Base-by-base conservation (phyloP, 2,113 vertebrate genomes). In the Oncorhynchus mykiss region DNA sequence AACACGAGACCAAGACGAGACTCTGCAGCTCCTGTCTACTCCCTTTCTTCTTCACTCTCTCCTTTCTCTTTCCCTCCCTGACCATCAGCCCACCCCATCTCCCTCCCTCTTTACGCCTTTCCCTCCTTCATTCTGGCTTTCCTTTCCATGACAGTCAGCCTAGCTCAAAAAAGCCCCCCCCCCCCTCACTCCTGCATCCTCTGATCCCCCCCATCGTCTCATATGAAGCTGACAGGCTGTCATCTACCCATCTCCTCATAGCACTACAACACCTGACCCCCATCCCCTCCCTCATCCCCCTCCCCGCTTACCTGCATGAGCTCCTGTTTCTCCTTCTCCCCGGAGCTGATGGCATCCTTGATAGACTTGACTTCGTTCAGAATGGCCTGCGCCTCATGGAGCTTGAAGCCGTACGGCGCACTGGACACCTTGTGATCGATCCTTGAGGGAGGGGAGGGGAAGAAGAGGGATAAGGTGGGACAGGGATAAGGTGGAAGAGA, bases 271-370 rank as follows among this genome's bases (percentile, higher is more conserved):
- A 45, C 13, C 69, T n/a, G 14, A 45, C 9, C 11, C 8, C 25
- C 12, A 27, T 25, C 72, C 18, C 6, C 5, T 24, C 16, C 22
- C 20, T 20, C 9, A 31, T 34, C 1, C 59, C 11, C 69, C 4
- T 27, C 48, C 5, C 13, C 4, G 34, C 77, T 9, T 92, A 99
- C 98, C 97, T 96, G 96, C 88, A 99, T 96, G 72, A 99, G 96
- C 54, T 97, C 96, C 88, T 95, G 96, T 71, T 99, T 99, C 87
- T 99, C 98, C 89, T 95, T 97, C 87, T 99, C 98, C 54, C 98
- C 97, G 1, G 94, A 94, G 71, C 93, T 95, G 92, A 99, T 99
- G 86, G 96, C 96, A 78, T 96, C 97, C 84, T 96, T 95, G 88
- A 99, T 97, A 84, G 94, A 93, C 90, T 95, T 97, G 70, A 98